Base-by-base conservation (phyloP, 1,140 invertebrate species). In the Tachypleus tridentatus region DNA sequence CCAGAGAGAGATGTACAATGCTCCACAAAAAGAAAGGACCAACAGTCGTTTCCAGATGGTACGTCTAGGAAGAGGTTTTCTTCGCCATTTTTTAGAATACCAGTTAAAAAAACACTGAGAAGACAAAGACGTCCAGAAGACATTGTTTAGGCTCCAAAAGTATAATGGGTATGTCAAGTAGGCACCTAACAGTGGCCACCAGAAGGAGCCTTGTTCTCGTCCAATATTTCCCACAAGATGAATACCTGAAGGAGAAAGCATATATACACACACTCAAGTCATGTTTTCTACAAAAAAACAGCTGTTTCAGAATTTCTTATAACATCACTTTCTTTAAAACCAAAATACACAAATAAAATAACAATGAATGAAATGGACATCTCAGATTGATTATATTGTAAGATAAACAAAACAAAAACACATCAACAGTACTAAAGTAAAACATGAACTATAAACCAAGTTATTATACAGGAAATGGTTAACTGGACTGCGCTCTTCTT, bases 221-320 rank as follows among this genome's bases (percentile, higher is more conserved):
- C 93, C 92, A 72, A 96, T 87, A 74, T 96, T 97, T 9, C 91
- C 92, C 8, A 96, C 87, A 2, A 85, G 78, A 86, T 91, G 89
- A 0, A 94, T 87, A 73, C 91, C 92, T 92, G 73, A 57, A 74
- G 59, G 61, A 61, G 52, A 11, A 51, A 8, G 11, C 7, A 60
- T 29, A 29, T 29, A 29, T 29, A 29, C 29, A 29, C 29, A 29
- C 29, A 29, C 29, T 1, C 29, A 29, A 29, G 29, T 29, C 29
- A 29, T 29, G 29, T 29, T 29, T 29, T 29, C 29, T 29, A 29
- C 29, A 29, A 29, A 29, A 29, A 2, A 29, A 29, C 29, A 29
- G 29, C 29, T 29, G 2, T 29, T 29, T 29, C 29, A 29, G 29
- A 66, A 65, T 67, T 56, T 49, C 10, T 10, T 48, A 64, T 52